Percentiles rank a stretch among this genome's conserved stretches.
These are phyloP conservation scores for Stichodactyla mertensii DNA, from an alignment of 64 coral and sea anemone species.

Conservation along the genomic window DNA sequence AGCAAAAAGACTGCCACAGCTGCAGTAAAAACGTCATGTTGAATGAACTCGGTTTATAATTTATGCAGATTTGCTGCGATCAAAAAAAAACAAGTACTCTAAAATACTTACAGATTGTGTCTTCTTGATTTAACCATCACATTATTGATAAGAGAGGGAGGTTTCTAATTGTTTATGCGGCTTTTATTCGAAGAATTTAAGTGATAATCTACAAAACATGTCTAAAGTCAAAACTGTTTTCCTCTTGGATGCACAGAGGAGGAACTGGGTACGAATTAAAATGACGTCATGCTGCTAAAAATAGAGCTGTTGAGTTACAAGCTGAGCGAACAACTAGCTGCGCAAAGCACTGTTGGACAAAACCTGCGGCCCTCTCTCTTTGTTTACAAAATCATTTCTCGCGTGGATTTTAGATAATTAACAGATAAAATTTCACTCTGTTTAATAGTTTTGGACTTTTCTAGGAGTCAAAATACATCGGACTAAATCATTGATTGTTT, in stretches of 20 bases:
- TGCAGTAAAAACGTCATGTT: too few relatives aligned
- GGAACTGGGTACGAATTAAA: neutral
- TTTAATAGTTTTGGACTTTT: too few relatives aligned
- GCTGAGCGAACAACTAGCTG: too few relatives aligned
- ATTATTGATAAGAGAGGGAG: neutral
- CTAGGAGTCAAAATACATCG: too few relatives aligned
- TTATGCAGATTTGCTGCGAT: neutral
- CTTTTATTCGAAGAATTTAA: neutral
- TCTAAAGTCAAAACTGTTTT: neutral
- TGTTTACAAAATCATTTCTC: too few relatives aligned
- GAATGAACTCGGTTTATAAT: neutral
- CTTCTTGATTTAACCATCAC: neutral
- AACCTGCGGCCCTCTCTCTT: too few relatives aligned
- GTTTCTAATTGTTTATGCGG: neutral
- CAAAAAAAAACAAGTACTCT: neutral
- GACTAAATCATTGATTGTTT: too few relatives aligned
- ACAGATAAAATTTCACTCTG: too few relatives aligned
- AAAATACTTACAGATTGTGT: neutral
- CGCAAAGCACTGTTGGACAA: too few relatives aligned
- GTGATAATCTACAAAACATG: neutral
- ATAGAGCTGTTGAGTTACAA: neutral
- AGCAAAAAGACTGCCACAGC: too few relatives aligned
- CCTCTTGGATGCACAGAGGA: too few relatives aligned
- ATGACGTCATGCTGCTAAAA: slow-evolving; percentile 1
- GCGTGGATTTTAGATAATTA: too few relatives aligned